Percentiles rank a stretch among this genome's conserved stretches.
These are phyloP conservation scores for Botia kubotai DNA, from an alignment of 2,797 vertebrate species.

Conservation along the genomic window DNA sequence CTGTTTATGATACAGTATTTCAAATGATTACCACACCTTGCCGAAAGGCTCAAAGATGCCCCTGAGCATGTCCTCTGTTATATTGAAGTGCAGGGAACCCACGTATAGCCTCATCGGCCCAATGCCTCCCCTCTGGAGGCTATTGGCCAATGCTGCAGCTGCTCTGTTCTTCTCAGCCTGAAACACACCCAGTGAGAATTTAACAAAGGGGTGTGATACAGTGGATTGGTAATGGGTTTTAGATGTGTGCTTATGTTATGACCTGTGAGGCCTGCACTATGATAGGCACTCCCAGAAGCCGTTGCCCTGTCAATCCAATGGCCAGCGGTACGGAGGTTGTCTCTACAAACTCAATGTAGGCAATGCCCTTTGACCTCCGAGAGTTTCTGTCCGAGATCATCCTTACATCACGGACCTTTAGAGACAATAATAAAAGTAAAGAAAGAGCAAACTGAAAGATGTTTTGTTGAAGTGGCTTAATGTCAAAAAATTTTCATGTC, in stretches of 20 bases:
- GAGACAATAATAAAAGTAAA: not conserved
- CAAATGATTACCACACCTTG: conserved; percentile 78
- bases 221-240: not conserved
- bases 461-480: not conserved
- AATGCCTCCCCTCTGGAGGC: conserved; percentile 93
- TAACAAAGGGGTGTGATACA: not conserved
- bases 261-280: conserved; percentile 99
- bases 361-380: conserved; percentile 96
- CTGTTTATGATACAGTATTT: not conserved
- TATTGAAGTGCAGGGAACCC: conserved; percentile 97
- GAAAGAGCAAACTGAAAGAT: not conserved
- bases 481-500: too few relatives aligned
- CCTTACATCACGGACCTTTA: conserved; percentile 94
- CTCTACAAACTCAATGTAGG: conserved; percentile 98
- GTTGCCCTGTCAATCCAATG: conserved; percentile 95
- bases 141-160: conserved; percentile 87
- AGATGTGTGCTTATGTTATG: conserved; percentile 44
- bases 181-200: not conserved
- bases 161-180: conserved; percentile 98
- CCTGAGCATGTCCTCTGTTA: conserved; percentile 98
- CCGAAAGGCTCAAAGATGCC: conserved; percentile 99
- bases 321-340: conserved; percentile 95
- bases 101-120: conserved; percentile 98
- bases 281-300: conserved; percentile 95
- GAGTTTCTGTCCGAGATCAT: conserved; percentile 99